Evolutionary conservation across 2,888 invertebrate species (phyloP).

Genomic region (Eurytoma adleriae): DNA sequence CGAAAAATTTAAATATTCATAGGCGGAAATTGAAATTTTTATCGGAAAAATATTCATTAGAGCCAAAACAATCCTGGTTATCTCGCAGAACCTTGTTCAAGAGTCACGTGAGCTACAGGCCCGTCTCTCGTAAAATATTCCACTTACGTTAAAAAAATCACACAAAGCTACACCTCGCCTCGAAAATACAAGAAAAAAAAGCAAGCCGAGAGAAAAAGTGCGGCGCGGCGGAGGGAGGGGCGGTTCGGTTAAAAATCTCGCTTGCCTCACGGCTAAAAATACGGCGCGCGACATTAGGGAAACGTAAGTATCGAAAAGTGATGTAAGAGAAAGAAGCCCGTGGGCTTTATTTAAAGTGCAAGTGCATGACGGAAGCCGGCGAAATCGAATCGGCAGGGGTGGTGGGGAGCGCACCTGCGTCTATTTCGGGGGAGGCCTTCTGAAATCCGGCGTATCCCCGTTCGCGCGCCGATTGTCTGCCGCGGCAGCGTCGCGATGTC

Average conservation of each 20-base stretch:
- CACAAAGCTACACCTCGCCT: neutral
- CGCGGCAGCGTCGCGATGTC: slow-evolving; percentile 47
- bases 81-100: no score
- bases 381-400: slow-evolving; percentile 28
- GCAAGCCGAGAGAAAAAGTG: neutral
- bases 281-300: neutral
- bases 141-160: neutral
- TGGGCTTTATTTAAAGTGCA: slow-evolving; percentile 50
- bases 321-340: slow-evolving; percentile 35
- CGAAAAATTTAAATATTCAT: no score
- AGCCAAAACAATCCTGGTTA: no score
- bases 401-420: slow-evolving; percentile 29
- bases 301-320: slow-evolving; percentile 36
- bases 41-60: no score
- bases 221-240: no score
- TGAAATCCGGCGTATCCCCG: slow-evolving; percentile 46
- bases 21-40: no score
- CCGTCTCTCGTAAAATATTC: no score
- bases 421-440: slow-evolving; percentile 50
- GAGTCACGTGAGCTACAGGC: no score
- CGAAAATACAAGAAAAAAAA: neutral
- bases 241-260: neutral
- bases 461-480: slow-evolving; percentile 13
- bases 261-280: slow-evolving; percentile 37
- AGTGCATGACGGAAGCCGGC: slow-evolving; percentile 41